Evolutionary conservation across 2,888 invertebrate species (phyloP).

Genomic region (Podotricha telesiphe): DNA sequence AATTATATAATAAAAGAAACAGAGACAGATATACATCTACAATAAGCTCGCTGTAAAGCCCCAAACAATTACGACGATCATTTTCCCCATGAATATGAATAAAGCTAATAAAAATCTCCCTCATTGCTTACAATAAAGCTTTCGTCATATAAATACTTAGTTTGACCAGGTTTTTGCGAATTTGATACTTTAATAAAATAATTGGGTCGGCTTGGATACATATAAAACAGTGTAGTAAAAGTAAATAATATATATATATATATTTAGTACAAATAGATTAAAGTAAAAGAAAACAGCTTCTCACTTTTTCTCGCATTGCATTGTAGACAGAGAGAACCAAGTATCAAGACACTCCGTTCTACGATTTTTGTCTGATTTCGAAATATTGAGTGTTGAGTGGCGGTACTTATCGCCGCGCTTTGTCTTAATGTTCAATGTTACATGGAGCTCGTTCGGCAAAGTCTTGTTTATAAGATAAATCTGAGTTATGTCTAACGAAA

Average conservation of each 20-base stretch:
- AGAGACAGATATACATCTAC: background rate
- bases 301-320: no score
- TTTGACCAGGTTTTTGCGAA: slow-evolving; percentile 33
- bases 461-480: no score
- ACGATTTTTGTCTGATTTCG: no score
- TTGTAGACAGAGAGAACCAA: no score
- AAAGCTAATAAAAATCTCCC: slow-evolving; percentile 55
- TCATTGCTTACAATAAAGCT: slow-evolving; percentile 55
- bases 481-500: no score
- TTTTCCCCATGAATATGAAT: slow-evolving; percentile 44
- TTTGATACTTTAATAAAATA: slow-evolving; percentile 27
- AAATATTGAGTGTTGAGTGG: no score
- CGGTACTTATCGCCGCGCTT: no score
- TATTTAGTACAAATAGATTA: no score
- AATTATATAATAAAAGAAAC: background rate
- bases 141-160: slow-evolving; percentile 22
- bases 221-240: background rate
- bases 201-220: background rate
- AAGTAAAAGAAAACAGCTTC: no score
- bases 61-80: slow-evolving; percentile 20
- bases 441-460: no score
- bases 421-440: no score
- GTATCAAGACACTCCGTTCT: no score
- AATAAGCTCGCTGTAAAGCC: background rate
- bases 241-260: background rate